Evolutionary conservation across 2,888 invertebrate genomes (phyloP).

Genomic region (Campoplex capitator): DNA sequence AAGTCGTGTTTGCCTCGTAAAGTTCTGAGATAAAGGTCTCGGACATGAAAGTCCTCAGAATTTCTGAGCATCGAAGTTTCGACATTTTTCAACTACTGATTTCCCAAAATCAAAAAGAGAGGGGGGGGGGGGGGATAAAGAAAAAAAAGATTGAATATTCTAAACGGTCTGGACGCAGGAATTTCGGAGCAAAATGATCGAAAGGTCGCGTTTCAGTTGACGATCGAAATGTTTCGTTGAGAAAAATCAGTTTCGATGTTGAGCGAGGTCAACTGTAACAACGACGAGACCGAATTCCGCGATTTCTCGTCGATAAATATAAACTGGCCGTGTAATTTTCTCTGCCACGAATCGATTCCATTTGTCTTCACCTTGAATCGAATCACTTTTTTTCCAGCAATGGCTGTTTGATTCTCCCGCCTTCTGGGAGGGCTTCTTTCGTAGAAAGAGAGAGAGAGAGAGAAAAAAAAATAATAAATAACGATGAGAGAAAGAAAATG

Average conservation of each 20-base stretch:
- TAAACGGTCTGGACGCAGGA: too few relatives aligned
- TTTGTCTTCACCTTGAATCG: not conserved
- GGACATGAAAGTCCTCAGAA: conserved; percentile 38
- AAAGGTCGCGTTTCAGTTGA: not conserved
- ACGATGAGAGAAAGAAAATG: conserved; percentile 28
- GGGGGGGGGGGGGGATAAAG: too few relatives aligned
- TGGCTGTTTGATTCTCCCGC: conserved; percentile 54
- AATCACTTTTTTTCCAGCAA: not conserved
- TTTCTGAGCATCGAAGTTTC: conserved; percentile 5
- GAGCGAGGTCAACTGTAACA: not conserved
- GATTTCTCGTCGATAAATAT: not conserved
- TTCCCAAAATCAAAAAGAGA: not conserved
- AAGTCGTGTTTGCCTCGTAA: conserved; percentile 69
- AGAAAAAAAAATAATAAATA: not conserved
- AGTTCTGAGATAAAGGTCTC: conserved; percentile 64
- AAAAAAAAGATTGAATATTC: not conserved
- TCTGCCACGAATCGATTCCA: not conserved
- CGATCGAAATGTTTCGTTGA: not conserved
- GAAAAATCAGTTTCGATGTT: not conserved
- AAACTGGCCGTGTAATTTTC: not conserved
- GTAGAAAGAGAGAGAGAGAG: conserved; percentile 15
- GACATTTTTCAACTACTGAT: not conserved
- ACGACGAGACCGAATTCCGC: not conserved
- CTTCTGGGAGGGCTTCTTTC: not conserved
- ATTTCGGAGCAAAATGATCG: not conserved